phyloP scores from a whole-genome alignment of 1,140 invertebrate genomes.

The Calycopis cecrops region DNA sequence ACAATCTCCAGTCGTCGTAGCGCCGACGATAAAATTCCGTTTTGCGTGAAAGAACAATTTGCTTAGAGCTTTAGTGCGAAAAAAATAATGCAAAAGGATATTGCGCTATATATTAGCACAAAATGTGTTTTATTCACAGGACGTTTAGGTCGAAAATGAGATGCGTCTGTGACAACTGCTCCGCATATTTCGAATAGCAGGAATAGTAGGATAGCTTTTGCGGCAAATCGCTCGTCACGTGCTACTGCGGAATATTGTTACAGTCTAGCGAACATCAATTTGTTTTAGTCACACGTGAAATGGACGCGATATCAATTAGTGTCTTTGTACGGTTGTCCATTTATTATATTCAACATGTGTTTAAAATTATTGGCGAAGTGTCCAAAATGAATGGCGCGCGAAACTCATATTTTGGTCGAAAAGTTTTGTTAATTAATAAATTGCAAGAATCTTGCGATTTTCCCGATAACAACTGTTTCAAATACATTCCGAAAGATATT shows the following conservation, averaged over 20 bases:
- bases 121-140: conserved; percentile 32
- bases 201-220: conserved; percentile 28
- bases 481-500: too few species aligned
- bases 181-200: conserved; percentile 35
- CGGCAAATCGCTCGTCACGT: conserved; percentile 35
- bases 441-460: too few species aligned
- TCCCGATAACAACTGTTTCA: too few species aligned
- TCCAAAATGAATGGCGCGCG: too few species aligned
- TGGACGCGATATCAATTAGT: conserved; percentile 27
- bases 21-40: too few species aligned
- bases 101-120: conserved; percentile 29
- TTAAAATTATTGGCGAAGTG: too few species aligned
- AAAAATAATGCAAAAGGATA: conserved; percentile 48
- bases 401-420: too few species aligned
- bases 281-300: conserved; percentile 40
- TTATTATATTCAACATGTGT: not conserved
- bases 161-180: conserved; percentile 22
- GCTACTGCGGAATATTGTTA: conserved; percentile 35
- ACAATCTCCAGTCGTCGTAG: too few species aligned
- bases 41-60: conserved; percentile 57
- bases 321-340: conserved; percentile 5
- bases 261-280: conserved; percentile 40
- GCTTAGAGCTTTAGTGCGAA: conserved; percentile 38
- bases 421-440: too few species aligned
- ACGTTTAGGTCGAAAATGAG: conserved; percentile 38